Evolutionary conservation across 2,888 invertebrate species (phyloP).

Genomic region (Archips xylosteana): DNA sequence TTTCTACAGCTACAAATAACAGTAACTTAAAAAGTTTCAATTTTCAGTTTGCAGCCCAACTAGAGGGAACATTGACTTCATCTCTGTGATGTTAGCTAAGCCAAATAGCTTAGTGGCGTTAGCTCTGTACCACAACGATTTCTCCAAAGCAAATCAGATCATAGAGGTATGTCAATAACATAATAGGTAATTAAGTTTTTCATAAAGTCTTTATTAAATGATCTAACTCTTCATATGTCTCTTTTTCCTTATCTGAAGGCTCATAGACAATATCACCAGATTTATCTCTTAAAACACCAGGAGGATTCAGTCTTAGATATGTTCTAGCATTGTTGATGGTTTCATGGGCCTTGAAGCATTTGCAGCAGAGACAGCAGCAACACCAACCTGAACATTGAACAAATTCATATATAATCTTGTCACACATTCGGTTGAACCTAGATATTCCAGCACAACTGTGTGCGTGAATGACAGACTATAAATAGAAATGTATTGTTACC

Average conservation of each 20-base stretch:
- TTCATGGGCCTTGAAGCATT: constrained; percentile 83
- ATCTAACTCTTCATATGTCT: constrained; percentile 84
- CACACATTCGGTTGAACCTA: too few relatives aligned
- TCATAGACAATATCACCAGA: constrained; percentile 73
- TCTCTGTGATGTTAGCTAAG: constrained; percentile 90
- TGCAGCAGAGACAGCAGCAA: constrained; percentile 86
- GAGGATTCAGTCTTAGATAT: constrained; percentile 84
- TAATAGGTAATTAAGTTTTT: constrained; percentile 39
- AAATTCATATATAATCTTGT: too few relatives aligned
- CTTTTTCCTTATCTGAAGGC: constrained; percentile 84
- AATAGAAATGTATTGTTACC: constrained; percentile 54
- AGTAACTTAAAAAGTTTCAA: constrained; percentile 7
- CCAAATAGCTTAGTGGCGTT: constrained; percentile 91
- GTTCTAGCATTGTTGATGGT: constrained; percentile 83
- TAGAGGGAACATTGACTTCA: constrained; percentile 78
- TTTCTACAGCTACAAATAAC: not conserved
- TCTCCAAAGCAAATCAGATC: constrained; percentile 91
- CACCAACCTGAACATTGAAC: constrained; percentile 83
- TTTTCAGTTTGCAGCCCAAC: constrained; percentile 59
- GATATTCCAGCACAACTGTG: too few relatives aligned
- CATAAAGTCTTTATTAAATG: constrained; percentile 82
- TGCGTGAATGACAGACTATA: not conserved
- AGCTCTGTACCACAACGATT: constrained; percentile 90
- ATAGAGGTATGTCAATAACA: constrained; percentile 87
- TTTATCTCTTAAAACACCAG: constrained; percentile 78